Evolutionary conservation across 2,797 vertebrate genomes (phyloP).

Genomic region (Gallinago nigripennis): DNA sequence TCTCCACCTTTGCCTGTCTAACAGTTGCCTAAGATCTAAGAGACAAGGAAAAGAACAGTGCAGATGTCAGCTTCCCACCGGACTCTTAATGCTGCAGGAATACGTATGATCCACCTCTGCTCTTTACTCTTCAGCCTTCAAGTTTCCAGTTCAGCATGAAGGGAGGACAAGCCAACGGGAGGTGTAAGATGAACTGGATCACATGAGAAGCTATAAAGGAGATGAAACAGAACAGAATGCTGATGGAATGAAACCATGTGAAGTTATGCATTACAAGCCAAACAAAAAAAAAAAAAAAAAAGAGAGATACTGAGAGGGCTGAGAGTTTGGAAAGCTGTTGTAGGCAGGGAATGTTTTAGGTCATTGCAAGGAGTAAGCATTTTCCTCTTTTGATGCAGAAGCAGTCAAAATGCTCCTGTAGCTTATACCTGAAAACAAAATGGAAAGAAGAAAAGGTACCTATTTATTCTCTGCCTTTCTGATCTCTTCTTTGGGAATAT

Average conservation of each 20-base stretch:
- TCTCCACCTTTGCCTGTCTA: not conserved
- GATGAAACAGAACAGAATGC: not conserved
- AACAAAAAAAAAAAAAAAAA: no score
- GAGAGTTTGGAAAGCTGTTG: not conserved
- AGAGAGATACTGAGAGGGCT: not conserved
- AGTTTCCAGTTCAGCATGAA: not conserved
- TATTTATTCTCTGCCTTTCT: not conserved
- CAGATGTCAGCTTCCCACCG: not conserved
- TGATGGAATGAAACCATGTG: fast-evolving
- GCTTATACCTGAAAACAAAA: not conserved
- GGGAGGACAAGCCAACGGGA: not conserved
- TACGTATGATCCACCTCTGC: fast-evolving
- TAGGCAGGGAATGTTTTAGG: not conserved
- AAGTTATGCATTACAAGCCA: not conserved
- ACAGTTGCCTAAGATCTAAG: not conserved
- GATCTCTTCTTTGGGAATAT: not conserved
- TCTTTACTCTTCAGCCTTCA: not conserved
- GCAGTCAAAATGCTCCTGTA: not conserved
- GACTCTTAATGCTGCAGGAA: not conserved
- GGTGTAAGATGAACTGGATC: not conserved
- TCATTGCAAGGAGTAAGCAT: not conserved
- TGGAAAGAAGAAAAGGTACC: not conserved
- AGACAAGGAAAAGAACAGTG: not conserved
- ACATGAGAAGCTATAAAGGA: not conserved
- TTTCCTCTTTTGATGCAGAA: not conserved